Percentiles rank a stretch among this genome's conserved stretches.
These are phyloP conservation scores for Enteromius viviparus DNA, from an alignment of 2,797 vertebrate species.

Conservation along the genomic window DNA sequence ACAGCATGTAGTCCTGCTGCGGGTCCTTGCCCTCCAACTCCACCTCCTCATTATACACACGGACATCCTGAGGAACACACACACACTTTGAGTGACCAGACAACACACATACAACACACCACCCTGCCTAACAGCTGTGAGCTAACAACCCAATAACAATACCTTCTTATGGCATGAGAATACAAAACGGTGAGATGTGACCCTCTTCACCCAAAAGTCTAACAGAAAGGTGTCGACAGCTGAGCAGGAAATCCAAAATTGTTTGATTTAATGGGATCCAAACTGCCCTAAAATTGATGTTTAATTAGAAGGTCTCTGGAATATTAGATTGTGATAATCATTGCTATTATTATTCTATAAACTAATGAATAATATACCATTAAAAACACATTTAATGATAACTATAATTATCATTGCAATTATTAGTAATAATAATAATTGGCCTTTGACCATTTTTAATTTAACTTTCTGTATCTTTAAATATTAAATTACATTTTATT, in stretches of 20 bases:
- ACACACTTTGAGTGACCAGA: conserved; percentile 68
- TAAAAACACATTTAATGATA: not conserved
- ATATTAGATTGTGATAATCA: not conserved
- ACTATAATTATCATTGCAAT: not conserved
- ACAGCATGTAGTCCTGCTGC: conserved; percentile 87
- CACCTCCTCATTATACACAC: conserved; percentile 90
- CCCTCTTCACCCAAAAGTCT: not conserved
- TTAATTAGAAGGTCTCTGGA: not conserved
- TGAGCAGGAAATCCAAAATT: not conserved
- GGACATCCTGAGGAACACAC: conserved; percentile 84
- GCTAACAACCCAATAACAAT: not conserved
- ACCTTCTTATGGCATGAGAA: not conserved
- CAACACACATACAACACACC: not conserved
- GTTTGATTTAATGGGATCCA: not conserved
- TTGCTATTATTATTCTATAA: not conserved
- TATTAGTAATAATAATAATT: not conserved
- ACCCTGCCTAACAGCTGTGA: not conserved
- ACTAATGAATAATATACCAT: not conserved
- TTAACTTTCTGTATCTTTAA: not conserved
- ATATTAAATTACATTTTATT: not conserved
- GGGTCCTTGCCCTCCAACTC: conserved; percentile 90
- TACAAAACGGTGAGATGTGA: not conserved
- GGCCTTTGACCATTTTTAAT: not conserved
- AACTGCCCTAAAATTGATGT: not conserved
- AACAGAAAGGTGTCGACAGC: conserved; percentile 12